Evolutionary conservation across 2,113 vertebrate species (phyloP).

Genomic region (Petrocephalus microphthalmus): DNA sequence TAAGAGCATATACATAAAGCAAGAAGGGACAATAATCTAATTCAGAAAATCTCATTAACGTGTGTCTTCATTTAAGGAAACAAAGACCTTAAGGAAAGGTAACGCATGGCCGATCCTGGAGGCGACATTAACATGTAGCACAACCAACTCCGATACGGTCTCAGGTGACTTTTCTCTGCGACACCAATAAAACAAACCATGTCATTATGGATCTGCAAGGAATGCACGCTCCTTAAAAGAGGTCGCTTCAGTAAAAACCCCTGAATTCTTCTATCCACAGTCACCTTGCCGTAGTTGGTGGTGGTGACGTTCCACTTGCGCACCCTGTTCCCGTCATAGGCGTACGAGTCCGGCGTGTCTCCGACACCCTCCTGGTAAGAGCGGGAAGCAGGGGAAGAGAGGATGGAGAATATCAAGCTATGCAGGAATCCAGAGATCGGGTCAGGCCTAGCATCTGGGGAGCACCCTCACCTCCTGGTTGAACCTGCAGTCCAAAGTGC

Average conservation of each 20-base stretch:
- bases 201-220: not conserved
- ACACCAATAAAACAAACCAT: not conserved
- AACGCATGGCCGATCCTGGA: not conserved
- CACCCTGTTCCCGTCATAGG: slow-evolving; percentile 92
- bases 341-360: slow-evolving; percentile 89
- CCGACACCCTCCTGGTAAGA: slow-evolving; percentile 83
- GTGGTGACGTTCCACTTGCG: slow-evolving; percentile 97
- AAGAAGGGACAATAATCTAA: not conserved
- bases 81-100: not conserved
- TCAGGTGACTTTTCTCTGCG: not conserved
- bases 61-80: not conserved
- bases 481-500: slow-evolving; percentile 91
- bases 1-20: not conserved
- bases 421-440: not conserved
- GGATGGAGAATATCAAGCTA: not conserved
- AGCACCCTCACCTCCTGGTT: slow-evolving; percentile 83
- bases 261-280: slow-evolving; percentile 15
- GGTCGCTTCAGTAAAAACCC: not conserved
- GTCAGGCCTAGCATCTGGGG: not conserved
- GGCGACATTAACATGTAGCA: not conserved
- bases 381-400: not conserved
- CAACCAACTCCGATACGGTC: not conserved
- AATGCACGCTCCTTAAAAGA: not conserved
- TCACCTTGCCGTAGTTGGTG: slow-evolving; percentile 95
- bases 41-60: not conserved